Conservation (phyloP, 2,888 invertebrate species). For the Drosophila nr. medialis region DNA sequence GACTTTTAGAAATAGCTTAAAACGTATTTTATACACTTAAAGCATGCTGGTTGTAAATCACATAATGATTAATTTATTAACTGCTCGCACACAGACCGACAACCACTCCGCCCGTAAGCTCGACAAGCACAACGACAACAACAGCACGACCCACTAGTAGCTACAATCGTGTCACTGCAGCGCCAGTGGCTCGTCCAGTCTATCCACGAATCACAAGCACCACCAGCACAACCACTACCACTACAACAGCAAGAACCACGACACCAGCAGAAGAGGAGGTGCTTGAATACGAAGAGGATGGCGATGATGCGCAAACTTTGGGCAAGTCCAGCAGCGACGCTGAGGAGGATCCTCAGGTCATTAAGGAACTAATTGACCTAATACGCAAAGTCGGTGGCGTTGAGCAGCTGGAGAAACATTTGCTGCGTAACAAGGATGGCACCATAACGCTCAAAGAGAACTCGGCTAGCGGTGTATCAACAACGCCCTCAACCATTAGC, state of each 20-base stretch:
- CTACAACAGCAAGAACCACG: conserved; percentile 84
- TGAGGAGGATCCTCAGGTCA: conserved; percentile 86
- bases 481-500: conserved; percentile 89
- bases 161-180: conserved; percentile 84
- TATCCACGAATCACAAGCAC: conserved; percentile 73
- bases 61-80: background rate
- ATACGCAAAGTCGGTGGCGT: conserved; percentile 95
- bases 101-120: conserved; percentile 86
- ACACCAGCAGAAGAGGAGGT: conserved; percentile 85
- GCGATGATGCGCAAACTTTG: conserved; percentile 76
- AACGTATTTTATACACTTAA: background rate
- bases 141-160: conserved; percentile 83
- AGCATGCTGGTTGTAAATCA: background rate
- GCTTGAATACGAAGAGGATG: conserved; percentile 85
- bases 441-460: conserved; percentile 85
- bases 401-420: conserved; percentile 93
- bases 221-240: conserved; percentile 82
- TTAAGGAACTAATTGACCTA: conserved; percentile 92
- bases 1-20: too few species aligned
- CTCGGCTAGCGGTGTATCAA: conserved; percentile 79
- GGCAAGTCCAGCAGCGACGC: conserved; percentile 69
- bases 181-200: conserved; percentile 83
- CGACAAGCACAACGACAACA: conserved; percentile 84
- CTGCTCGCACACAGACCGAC: conserved; percentile 83
- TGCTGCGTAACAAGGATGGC: conserved; percentile 87